Evolutionary conservation across 2,797 vertebrate genomes (phyloP).

Genomic region (Psittacula echo): DNA sequence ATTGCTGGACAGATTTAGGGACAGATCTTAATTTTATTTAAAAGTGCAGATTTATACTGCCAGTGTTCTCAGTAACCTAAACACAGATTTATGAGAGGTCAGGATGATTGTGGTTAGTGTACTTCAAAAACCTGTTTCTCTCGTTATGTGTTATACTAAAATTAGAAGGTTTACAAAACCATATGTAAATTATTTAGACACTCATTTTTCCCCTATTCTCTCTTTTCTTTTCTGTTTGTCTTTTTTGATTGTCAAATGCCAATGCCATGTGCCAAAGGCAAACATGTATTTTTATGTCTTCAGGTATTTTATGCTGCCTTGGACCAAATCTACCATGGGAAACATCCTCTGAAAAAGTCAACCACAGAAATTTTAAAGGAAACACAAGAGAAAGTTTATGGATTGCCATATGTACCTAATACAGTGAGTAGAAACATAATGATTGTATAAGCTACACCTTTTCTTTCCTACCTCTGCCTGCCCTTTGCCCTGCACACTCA

Average conservation of each 20-base stretch:
- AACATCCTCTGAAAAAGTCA: constrained; percentile 84
- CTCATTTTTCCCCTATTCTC: background rate
- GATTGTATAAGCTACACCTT: background rate
- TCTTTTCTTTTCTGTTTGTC: background rate
- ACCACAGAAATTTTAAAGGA: constrained; percentile 92
- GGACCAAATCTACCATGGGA: constrained; percentile 95
- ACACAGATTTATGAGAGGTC: background rate
- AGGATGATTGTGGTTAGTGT: background rate
- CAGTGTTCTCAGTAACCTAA: background rate
- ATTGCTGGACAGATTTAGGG: background rate
- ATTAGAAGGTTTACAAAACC: background rate
- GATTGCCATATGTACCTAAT: constrained; percentile 88
- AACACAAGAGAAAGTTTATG: constrained; percentile 91
- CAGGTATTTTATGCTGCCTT: constrained; percentile 95
- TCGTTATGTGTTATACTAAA: background rate
- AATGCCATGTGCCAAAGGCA: background rate
- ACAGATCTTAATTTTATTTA: background rate
- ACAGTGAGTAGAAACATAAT: constrained; percentile 83
- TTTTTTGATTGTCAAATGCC: background rate
- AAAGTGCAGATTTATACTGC: background rate
- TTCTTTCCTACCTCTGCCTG: background rate
- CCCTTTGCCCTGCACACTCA: background rate
- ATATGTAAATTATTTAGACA: background rate
- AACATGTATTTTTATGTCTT: constrained; percentile 56
- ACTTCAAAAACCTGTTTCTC: background rate